These are phyloP conservation scores for Pyrrhosoma nymphula DNA, from an alignment of 2,888 invertebrate genomes.

Conservation along the genomic window DNA sequence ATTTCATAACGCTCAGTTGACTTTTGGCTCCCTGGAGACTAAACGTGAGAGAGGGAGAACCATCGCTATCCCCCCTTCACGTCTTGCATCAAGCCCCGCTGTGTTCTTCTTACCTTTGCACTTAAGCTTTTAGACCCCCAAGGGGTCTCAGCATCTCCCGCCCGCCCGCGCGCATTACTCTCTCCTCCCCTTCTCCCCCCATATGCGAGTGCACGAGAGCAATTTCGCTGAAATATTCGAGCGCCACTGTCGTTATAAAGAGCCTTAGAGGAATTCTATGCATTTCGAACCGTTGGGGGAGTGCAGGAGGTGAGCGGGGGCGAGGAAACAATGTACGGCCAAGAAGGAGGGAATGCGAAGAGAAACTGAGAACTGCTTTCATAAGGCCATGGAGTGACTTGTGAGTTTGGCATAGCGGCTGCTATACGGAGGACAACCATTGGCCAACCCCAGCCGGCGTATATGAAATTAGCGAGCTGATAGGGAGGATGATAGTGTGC, in stretches of 20 bases:
- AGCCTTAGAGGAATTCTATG: slow-evolving; percentile 8
- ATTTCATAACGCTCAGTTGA: not conserved
- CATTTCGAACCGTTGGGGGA: not conserved
- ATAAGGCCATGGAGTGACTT: not conserved
- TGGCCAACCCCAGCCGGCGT: not conserved
- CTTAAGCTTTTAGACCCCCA: slow-evolving; percentile 23
- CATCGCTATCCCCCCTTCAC: not conserved
- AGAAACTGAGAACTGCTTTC: slow-evolving; percentile 16
- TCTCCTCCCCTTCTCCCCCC: not conserved
- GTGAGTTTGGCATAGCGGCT: not conserved
- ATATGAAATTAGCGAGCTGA: not conserved
- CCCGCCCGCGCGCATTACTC: not conserved
- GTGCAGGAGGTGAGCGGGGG: not conserved
- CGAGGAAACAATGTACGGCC: not conserved
- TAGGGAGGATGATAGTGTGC: not conserved
- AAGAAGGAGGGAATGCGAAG: not conserved
- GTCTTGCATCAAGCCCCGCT: not conserved
- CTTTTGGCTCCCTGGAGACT: not conserved
- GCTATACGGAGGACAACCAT: not conserved
- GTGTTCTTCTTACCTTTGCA: slow-evolving; percentile 8
- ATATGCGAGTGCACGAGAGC: not conserved
- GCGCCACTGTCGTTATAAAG: not conserved
- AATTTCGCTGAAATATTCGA: slow-evolving; percentile 7
- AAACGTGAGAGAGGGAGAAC: not conserved
- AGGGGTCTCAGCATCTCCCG: not conserved